Evolutionary conservation across 2,113 vertebrate genomes (phyloP), one percentile per base, ranked within the genome.

Genomic region (Brachyhypopomus occidentalis): DNA sequence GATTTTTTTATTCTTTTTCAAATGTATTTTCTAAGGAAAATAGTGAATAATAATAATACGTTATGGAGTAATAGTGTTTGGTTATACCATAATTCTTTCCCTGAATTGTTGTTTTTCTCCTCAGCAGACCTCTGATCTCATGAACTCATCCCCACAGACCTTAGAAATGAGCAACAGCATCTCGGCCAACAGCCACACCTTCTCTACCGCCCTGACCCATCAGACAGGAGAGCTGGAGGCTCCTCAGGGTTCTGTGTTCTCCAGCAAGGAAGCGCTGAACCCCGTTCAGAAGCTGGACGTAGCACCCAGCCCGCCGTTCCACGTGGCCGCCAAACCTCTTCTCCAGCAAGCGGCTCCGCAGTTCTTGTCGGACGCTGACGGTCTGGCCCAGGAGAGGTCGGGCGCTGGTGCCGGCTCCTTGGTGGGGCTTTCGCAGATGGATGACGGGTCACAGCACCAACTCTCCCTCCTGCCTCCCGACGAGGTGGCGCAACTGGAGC

Each of bases 201-300:
- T 95, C 87, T 88, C 94, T 83, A 94, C 89, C 87, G 89, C 93
- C 79, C 89, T 96, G 89, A 88, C 96, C 79, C 94, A 93, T 84
- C 88, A 96, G 88, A 86, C 94, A 82, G 87, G 92, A 25, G 96
- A 98, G 77, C 92, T 86, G n/a, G 97, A 98, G 85, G 94, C 94
- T 86, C 90, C 94, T 84, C 93, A 94, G 84, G 78, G 93, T 1
- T 90, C 95, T 77, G 91, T 94, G 80, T 98, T 94, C 87, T 90
- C 89, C 83, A 91, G 89, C 69, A 81, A 94, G 70, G 97, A 98
- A 85, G 80, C 92, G 4, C 91, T 98, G 81, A 93, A 91, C 83
- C 94, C 95, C 6, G 96, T 98, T 84, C 96, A 98, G 60, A 93
- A 96, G 0, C 96, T 97, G 87, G 96, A 98, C 86, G 94, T 96